These are phyloP conservation scores for Numenius phaeopus DNA, from an alignment of 2,797 vertebrate genomes.

Conservation along the genomic window DNA sequence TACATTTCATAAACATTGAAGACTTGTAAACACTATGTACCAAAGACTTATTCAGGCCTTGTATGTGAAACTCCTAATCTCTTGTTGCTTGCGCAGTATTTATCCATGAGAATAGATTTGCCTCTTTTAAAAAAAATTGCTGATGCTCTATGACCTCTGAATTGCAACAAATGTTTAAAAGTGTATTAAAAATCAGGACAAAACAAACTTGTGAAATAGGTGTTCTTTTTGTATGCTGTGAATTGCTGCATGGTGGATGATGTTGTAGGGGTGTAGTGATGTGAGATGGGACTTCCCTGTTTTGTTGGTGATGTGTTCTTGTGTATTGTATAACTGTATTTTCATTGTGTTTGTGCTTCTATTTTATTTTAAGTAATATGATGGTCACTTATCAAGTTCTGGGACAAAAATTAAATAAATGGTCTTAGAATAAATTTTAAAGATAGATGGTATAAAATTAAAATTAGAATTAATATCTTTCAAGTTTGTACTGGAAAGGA, in stretches of 20 bases:
- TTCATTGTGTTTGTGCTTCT: neutral
- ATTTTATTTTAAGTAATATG: neutral
- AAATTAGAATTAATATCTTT: neutral
- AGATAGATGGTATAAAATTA: neutral
- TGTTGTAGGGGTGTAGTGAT: neutral
- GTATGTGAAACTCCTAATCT: neutral
- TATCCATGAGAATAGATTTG: neutral
- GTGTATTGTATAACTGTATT: neutral
- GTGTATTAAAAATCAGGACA: neutral
- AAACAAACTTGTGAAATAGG: neutral
- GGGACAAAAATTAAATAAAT: neutral
- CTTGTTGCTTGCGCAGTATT: neutral
- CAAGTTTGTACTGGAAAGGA: neutral
- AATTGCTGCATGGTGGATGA: neutral
- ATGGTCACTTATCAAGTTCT: neutral
- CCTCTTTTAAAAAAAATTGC: neutral
- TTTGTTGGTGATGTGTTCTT: neutral
- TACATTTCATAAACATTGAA: neutral
- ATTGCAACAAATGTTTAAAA: neutral
- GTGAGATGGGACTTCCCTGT: neutral
- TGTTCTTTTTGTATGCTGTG: neutral
- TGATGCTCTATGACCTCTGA: neutral
- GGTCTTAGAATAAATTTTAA: neutral
- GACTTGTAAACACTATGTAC: neutral
- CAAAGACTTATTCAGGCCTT: neutral